phyloP scores from a whole-genome alignment of 2,888 invertebrate species.

The Norana najaformis region DNA sequence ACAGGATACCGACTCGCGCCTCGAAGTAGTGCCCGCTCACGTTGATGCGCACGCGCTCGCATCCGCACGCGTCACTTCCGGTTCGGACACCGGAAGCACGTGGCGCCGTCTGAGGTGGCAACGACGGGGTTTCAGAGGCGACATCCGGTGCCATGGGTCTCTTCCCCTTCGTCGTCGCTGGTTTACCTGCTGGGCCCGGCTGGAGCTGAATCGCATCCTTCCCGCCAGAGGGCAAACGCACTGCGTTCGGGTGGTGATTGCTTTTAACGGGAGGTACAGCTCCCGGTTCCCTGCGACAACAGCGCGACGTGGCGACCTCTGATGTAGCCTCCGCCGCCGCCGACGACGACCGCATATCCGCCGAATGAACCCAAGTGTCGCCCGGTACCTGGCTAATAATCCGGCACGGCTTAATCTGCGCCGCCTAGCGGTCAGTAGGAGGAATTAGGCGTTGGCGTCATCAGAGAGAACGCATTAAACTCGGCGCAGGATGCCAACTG shows the following conservation, averaged over 20 bases:
- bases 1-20: conserved; percentile 55
- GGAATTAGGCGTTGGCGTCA: not conserved
- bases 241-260: not conserved
- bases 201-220: not conserved
- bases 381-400: not conserved
- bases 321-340: not conserved
- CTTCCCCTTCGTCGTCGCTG: conserved; percentile 9
- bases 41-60: conserved; percentile 60
- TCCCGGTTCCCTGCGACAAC: not conserved
- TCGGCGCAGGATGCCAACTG: not conserved
- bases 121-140: not conserved
- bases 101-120: not conserved
- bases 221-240: not conserved
- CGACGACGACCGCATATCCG: not conserved
- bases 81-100: conserved; percentile 47
- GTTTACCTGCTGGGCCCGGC: not conserved
- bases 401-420: not conserved
- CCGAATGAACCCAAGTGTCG: not conserved
- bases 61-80: conserved; percentile 51
- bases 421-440: not conserved
- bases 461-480: conserved; percentile 13
- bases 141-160: not conserved
- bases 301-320: not conserved
- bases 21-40: conserved; percentile 61
- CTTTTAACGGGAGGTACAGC: not conserved